A percentile compares a stretch with the other conserved stretches of the same genome.
Evolutionary conservation across 2,113 vertebrate species (phyloP).

Genomic region (Antechinus stuartii): DNA sequence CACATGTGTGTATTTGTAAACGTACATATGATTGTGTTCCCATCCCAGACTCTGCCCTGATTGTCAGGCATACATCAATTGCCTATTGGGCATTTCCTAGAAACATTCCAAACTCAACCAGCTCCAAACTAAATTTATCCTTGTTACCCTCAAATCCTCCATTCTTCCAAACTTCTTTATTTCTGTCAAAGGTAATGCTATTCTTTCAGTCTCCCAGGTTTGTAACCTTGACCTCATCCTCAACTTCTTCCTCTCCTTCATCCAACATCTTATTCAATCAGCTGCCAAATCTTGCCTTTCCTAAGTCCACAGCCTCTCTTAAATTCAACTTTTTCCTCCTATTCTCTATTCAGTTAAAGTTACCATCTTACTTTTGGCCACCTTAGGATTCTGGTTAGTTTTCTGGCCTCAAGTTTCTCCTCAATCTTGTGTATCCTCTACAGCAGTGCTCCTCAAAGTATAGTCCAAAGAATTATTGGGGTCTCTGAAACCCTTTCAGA

Average conservation of each 20-base stretch:
- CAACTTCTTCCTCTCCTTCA: not conserved
- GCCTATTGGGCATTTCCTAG: not conserved
- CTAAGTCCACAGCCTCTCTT: not conserved
- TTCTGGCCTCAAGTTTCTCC: not conserved
- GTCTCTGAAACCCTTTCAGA: no score
- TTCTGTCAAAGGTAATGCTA: not conserved
- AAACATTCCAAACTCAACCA: not conserved
- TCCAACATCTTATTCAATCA: not conserved
- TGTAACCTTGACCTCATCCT: not conserved
- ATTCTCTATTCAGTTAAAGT: not conserved
- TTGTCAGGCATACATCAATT: not conserved
- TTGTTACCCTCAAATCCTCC: not conserved
- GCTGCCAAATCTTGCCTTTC: not conserved
- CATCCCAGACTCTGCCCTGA: not conserved
- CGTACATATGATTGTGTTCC: not conserved
- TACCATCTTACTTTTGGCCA: not conserved
- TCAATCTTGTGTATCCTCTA: not conserved
- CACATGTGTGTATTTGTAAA: not conserved
- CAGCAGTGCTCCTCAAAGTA: no score
- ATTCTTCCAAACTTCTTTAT: not conserved
- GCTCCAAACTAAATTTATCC: not conserved
- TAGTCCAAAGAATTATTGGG: no score
- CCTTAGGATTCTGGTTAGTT: not conserved
- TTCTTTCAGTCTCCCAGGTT: not conserved
- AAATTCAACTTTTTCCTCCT: not conserved